These are phyloP conservation scores for Xerus rutilus DNA, from an alignment of 2,797 vertebrate species.

Conservation along the genomic window DNA sequence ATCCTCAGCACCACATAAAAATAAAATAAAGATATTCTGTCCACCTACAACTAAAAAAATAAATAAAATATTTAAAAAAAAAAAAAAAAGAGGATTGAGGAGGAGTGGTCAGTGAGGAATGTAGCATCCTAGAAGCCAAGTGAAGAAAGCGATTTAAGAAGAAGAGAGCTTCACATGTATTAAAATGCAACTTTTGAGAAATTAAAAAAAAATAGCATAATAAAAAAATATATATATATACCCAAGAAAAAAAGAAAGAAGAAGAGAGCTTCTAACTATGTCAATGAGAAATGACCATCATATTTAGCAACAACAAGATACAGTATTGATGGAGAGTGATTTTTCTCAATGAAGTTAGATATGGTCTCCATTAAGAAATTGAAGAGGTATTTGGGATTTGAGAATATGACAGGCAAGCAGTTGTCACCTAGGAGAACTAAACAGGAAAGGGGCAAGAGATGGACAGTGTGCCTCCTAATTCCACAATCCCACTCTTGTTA, in stretches of 20 bases:
- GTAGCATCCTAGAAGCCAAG: background rate
- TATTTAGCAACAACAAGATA: background rate
- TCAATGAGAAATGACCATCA: background rate
- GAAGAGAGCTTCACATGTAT: no score
- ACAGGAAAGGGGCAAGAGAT: fast-evolving
- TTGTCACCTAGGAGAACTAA: background rate
- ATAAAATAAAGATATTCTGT: no score
- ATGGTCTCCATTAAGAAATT: background rate
- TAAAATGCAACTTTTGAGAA: no score
- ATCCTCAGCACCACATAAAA: no score
- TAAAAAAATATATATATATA: no score
- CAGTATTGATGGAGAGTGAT: background rate
- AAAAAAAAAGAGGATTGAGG: background rate
- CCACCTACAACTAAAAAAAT: no score
- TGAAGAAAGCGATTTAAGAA: background rate
- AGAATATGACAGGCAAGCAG: no score
- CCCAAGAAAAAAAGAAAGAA: no score
- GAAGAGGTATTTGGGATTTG: background rate
- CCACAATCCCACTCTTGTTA: background rate
- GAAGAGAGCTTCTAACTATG: background rate
- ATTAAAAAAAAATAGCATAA: no score
- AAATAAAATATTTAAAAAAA: no score
- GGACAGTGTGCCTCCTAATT: background rate
- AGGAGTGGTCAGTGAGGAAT: background rate
- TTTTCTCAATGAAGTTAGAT: background rate